A percentile compares a stretch with the other conserved stretches of the same genome.
These are phyloP conservation scores for Malurus alboscapulatus DNA, from an alignment of 2,113 vertebrate species.

Conservation along the genomic window DNA sequence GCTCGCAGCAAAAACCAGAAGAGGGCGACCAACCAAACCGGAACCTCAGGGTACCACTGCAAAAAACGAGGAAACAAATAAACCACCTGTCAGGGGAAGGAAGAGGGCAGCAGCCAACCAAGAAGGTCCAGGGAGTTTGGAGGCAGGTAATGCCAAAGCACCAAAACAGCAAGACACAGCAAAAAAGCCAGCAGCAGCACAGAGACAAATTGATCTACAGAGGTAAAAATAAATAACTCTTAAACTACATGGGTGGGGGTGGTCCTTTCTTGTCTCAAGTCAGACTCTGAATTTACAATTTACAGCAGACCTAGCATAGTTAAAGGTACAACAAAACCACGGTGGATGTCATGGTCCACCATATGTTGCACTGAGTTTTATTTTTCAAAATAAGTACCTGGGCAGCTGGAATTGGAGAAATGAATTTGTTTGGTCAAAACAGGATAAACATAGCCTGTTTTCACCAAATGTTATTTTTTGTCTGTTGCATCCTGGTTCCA, in stretches of 20 bases:
- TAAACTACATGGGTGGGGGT: background rate
- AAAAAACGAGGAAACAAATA: constrained; percentile 80
- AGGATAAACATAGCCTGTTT: background rate
- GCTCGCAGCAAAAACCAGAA: constrained; percentile 79
- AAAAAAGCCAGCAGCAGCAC: constrained; percentile 87
- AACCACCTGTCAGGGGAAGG: constrained; percentile 83
- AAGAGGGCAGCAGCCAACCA: constrained; percentile 83
- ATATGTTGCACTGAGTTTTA: accelerated
- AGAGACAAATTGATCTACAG: constrained; percentile 95
- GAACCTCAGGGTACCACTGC: constrained; percentile 78
- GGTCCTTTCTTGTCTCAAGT: background rate
- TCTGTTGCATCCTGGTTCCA: background rate
- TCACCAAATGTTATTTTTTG: background rate
- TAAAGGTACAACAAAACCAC: background rate
- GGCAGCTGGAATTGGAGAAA: background rate
- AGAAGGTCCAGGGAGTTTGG: constrained; percentile 79
- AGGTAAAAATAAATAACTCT: constrained; percentile 76
- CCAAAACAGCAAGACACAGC: constrained; percentile 90
- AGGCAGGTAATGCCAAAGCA: constrained; percentile 89
- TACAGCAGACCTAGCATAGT: background rate
- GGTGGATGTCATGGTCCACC: background rate
- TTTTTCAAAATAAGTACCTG: background rate
- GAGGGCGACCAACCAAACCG: constrained; percentile 84
- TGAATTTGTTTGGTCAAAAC: background rate
- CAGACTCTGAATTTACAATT: background rate